phyloP scores from a whole-genome alignment of 2,113 vertebrate genomes.

The Cyphomyrus plagiostoma region DNA sequence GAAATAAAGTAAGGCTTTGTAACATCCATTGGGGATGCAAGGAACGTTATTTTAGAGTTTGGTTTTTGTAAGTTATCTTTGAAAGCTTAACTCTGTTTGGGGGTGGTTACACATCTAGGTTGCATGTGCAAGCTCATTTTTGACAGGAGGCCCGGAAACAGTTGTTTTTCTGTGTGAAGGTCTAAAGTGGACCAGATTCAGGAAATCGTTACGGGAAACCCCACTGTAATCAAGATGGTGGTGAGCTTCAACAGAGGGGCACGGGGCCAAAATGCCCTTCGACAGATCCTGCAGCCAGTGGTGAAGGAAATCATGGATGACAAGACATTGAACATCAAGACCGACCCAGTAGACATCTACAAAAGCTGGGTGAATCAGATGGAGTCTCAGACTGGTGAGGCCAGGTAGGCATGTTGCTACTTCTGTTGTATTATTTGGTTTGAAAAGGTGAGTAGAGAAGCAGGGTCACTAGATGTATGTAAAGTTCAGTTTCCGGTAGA shows the following conservation, averaged over 20 bases:
- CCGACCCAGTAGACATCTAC: constrained; percentile 94
- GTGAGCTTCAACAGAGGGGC: constrained; percentile 97
- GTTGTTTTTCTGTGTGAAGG: constrained; percentile 49
- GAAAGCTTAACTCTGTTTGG: background rate
- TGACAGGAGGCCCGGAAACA: background rate
- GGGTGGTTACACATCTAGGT: background rate
- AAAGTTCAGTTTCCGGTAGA: background rate
- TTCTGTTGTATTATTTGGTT: background rate
- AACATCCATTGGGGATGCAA: background rate
- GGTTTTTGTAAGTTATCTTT: background rate
- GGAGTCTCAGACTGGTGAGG: constrained; percentile 94
- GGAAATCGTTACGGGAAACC: constrained; percentile 95
- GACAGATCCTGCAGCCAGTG: constrained; percentile 87
- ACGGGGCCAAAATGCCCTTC: constrained; percentile 85
- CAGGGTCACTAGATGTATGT: background rate
- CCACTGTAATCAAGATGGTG: constrained; percentile 98
- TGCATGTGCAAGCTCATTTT: background rate
- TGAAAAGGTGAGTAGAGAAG: background rate
- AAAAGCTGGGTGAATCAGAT: constrained; percentile 99
- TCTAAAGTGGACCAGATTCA: constrained; percentile 97
- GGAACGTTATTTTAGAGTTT: background rate
- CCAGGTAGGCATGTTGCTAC: constrained; percentile 65
- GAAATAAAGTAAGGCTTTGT: constrained; percentile 82
- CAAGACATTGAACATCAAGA: constrained; percentile 93
- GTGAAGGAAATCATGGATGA: constrained; percentile 98